Conservation (phyloP, 2,797 vertebrate genomes). For the Phoebastria nigripes region DNA sequence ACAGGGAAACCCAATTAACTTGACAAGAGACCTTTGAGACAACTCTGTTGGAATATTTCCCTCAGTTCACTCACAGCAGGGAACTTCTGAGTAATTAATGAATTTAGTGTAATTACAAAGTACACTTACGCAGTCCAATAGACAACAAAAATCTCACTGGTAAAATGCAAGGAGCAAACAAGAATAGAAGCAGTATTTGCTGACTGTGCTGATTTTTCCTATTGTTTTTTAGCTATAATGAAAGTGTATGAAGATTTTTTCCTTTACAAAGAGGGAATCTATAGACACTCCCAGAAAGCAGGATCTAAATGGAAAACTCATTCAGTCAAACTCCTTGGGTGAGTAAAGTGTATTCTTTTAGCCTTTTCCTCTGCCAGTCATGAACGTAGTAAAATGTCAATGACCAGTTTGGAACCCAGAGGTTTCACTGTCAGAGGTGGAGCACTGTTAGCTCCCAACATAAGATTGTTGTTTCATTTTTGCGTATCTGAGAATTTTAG, state of each 20-base stretch:
- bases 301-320: slow-evolving; percentile 67
- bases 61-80: background rate
- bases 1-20: background rate
- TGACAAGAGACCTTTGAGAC: background rate
- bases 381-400: background rate
- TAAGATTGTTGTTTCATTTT: background rate
- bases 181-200: background rate
- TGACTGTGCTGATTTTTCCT: background rate
- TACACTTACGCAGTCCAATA: background rate
- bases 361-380: background rate
- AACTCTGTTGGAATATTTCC: background rate
- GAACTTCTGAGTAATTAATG: background rate
- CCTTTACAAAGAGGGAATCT: slow-evolving; percentile 78
- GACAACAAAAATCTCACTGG: background rate
- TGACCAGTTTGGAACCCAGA: background rate
- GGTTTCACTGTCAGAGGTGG: background rate
- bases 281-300: slow-evolving; percentile 54
- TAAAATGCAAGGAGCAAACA: background rate
- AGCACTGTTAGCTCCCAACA: background rate
- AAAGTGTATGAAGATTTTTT: slow-evolving; percentile 78
- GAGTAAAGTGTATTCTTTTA: background rate
- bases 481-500: background rate
- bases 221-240: slow-evolving; percentile 72
- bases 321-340: slow-evolving; percentile 78
- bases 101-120: background rate